Percentiles rank a stretch among this genome's conserved stretches.
Evolutionary conservation across 2,113 vertebrate species (phyloP).

Genomic region (Progne subis): DNA sequence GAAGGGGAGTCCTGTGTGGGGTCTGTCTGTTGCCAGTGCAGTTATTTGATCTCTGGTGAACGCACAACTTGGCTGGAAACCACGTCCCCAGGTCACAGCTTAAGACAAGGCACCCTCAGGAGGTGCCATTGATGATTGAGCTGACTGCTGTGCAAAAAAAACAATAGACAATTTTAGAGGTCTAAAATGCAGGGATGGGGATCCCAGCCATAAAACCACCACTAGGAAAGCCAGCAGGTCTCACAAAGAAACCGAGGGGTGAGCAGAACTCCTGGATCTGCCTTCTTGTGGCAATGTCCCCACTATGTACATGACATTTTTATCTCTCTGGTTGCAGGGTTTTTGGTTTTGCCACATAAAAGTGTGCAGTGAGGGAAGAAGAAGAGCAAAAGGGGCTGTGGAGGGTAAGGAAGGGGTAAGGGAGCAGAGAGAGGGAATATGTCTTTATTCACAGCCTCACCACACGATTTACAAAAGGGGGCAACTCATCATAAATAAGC

Average conservation of each 20-base stretch:
- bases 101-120: background rate
- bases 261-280: background rate
- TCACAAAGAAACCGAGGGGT: background rate
- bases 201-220: background rate
- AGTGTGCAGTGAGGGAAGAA: background rate
- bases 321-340: background rate
- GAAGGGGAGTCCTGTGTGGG: background rate
- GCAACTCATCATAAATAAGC: slow-evolving; percentile 64
- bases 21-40: background rate
- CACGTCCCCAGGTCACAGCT: background rate
- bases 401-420: background rate
- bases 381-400: background rate
- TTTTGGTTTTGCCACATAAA: background rate
- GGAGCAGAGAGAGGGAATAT: background rate
- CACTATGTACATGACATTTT: fast-evolving
- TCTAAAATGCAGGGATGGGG: background rate
- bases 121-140: background rate
- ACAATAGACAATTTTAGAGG: background rate
- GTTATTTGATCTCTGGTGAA: background rate
- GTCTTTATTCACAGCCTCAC: background rate
- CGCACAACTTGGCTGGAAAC: background rate
- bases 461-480: slow-evolving; percentile 57
- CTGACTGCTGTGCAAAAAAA: background rate
- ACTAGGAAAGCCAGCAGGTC: background rate
- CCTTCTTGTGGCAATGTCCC: background rate